Evolutionary conservation across 2,113 vertebrate species (phyloP).

Genomic region (Aleadryas rufinucha): DNA sequence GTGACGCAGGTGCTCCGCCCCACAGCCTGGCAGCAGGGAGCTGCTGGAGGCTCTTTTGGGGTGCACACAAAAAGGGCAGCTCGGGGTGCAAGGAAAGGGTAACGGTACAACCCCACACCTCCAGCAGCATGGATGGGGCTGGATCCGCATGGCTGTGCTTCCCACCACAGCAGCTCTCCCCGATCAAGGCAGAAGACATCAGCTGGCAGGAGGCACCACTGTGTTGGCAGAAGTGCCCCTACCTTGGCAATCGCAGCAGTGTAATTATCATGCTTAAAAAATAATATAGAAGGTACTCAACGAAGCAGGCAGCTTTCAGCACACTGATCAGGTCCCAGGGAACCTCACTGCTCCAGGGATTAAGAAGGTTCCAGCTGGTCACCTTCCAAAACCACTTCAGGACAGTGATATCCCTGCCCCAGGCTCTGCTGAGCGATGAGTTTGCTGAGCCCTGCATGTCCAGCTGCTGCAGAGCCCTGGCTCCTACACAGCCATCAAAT

Average conservation of each 20-base stretch:
- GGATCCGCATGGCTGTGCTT: background rate
- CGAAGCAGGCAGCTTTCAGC: background rate
- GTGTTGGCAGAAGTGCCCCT: background rate
- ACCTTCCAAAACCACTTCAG: background rate
- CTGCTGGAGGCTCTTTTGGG: background rate
- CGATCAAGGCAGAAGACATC: background rate
- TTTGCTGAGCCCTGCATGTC: background rate
- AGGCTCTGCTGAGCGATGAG: background rate
- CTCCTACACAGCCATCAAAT: background rate
- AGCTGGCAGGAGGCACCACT: background rate
- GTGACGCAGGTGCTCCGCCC: rapidly evolving
- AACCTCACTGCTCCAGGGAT: background rate
- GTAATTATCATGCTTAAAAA: background rate
- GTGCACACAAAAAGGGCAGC: background rate
- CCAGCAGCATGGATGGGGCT: background rate
- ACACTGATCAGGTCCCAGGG: background rate
- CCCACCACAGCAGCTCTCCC: background rate
- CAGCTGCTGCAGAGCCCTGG: background rate
- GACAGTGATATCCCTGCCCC: background rate
- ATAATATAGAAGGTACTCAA: background rate
- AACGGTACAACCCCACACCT: background rate
- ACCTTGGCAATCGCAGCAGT: background rate
- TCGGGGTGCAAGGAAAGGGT: background rate
- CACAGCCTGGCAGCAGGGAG: background rate
- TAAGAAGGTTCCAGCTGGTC: background rate